Evolutionary conservation across 2,888 invertebrate genomes (phyloP).

Genomic region (Melinaea marsaeus): DNA sequence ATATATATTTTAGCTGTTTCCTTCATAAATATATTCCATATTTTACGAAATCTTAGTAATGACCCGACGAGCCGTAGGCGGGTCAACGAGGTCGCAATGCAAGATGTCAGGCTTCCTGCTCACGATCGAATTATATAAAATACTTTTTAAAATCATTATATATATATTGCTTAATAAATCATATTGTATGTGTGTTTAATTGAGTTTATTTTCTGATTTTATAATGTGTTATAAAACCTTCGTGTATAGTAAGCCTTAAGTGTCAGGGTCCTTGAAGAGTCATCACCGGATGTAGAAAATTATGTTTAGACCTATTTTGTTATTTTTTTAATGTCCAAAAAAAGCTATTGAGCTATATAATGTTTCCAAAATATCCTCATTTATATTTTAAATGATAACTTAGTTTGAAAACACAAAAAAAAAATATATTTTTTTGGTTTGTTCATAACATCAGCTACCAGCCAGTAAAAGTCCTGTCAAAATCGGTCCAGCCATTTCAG

Average conservation of each 20-base stretch:
- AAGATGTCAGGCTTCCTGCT: background rate
- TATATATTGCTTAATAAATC: too few relatives aligned
- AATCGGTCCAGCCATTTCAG: too few relatives aligned
- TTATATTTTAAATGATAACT: too few relatives aligned
- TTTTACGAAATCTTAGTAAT: constrained; percentile 17
- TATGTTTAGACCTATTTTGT: constrained; percentile 13
- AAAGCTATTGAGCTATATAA: too few relatives aligned
- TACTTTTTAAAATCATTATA: background rate
- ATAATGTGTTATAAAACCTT: background rate
- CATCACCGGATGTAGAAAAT: constrained; percentile 13
- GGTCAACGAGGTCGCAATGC: constrained; percentile 18
- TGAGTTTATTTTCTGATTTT: too few relatives aligned
- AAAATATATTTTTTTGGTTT: too few relatives aligned
- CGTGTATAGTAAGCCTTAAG: constrained; percentile 7
- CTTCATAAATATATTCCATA: constrained; percentile 22
- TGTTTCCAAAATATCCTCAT: too few relatives aligned
- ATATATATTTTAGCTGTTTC: background rate
- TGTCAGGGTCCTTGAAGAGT: constrained; percentile 20
- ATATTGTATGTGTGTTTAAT: too few relatives aligned
- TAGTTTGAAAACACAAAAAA: too few relatives aligned
- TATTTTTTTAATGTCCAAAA: background rate
- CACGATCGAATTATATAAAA: background rate
- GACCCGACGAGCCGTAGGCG: constrained; percentile 20
- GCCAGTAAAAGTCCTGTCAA: too few relatives aligned
- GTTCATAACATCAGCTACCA: too few relatives aligned